Percentiles rank a stretch among this genome's conserved stretches.
These are phyloP conservation scores for Stramonita haemastoma DNA, from an alignment of 2,888 invertebrate genomes.

Conservation along the genomic window DNA sequence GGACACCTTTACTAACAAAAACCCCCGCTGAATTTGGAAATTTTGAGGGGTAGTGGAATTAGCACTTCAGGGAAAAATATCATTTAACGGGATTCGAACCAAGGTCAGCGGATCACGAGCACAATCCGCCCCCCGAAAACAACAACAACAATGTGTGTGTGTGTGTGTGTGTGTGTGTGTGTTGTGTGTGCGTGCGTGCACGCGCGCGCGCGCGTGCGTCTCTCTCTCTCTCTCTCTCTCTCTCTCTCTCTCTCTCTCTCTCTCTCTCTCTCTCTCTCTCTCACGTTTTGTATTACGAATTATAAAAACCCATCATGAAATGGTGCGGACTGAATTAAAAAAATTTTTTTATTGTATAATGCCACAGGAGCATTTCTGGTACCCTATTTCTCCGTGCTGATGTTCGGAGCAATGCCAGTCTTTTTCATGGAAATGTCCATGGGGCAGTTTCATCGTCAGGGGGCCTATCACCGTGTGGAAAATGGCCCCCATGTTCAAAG, in stretches of 20 bases:
- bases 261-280: background rate
- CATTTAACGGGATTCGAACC: too few relatives aligned
- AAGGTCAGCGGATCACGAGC: too few relatives aligned
- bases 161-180: conserved; percentile 24
- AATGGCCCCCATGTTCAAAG: conserved; percentile 90
- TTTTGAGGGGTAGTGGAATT: too few relatives aligned
- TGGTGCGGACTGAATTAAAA: background rate
- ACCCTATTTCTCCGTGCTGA: conserved; percentile 93
- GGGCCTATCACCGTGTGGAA: conserved; percentile 96
- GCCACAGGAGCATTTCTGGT: conserved; percentile 90
- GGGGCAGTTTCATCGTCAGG: conserved; percentile 94
- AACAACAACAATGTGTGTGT: background rate
- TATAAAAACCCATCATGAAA: too few relatives aligned
- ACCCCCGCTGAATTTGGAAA: too few relatives aligned
- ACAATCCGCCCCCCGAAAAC: too few relatives aligned
- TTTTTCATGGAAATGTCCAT: conserved; percentile 95
- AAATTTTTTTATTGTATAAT: background rate
- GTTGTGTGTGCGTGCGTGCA: conserved; percentile 5
- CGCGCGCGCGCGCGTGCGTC: conserved; percentile 6
- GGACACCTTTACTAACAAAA: too few relatives aligned
- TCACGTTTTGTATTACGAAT: background rate
- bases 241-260: background rate
- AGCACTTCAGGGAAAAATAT: too few relatives aligned
- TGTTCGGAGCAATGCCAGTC: conserved; percentile 93
- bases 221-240: too few relatives aligned